These are phyloP conservation scores for Tapera naevia DNA, from an alignment of 2,797 vertebrate genomes.

Conservation along the genomic window DNA sequence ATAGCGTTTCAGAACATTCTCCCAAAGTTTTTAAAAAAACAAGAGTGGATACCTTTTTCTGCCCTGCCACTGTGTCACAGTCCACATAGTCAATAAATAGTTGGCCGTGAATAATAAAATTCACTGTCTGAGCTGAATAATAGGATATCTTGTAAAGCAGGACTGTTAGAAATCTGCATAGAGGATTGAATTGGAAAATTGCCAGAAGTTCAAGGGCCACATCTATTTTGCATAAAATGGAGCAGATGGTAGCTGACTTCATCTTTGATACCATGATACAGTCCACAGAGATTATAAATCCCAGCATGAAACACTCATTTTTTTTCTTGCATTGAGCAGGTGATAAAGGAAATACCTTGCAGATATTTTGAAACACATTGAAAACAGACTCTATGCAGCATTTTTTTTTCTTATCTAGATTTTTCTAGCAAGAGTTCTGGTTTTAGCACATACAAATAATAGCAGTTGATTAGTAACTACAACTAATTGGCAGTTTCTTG, in stretches of 20 bases:
- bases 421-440: neutral
- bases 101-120: neutral
- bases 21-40: neutral
- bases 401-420: neutral
- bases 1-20: neutral
- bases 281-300: constrained; percentile 55
- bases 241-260: constrained; percentile 64
- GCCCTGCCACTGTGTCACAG: neutral
- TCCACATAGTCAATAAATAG: neutral
- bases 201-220: constrained; percentile 54
- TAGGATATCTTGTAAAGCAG: neutral
- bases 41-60: neutral
- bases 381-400: neutral
- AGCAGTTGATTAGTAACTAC: neutral
- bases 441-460: neutral
- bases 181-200: constrained; percentile 31
- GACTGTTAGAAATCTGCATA: constrained; percentile 5
- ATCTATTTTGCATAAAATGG: constrained; percentile 61
- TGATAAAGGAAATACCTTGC: constrained; percentile 14
- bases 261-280: neutral
- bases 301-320: neutral
- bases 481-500: neutral
- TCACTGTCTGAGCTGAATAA: constrained; percentile 9
- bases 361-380: neutral
- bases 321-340: neutral